Conservation (phyloP, 2,113 vertebrate species). For the Cynopterus brachyotis region DNA sequence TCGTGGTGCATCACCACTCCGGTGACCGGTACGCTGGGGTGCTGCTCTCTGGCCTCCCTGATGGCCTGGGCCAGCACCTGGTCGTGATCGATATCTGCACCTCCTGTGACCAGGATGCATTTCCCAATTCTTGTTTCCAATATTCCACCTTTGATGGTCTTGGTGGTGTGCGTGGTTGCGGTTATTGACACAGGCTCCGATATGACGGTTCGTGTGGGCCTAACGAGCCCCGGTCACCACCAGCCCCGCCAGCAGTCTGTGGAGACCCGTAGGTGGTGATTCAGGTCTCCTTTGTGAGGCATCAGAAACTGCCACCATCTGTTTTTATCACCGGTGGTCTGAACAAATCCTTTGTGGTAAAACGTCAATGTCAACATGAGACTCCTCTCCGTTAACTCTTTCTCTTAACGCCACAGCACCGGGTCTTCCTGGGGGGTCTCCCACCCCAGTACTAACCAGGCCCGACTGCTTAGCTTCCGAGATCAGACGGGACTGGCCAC, state of each 20-base stretch:
- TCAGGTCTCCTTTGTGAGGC: constrained; percentile 98
- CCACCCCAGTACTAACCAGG: too few relatives aligned
- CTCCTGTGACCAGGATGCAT: constrained; percentile 96
- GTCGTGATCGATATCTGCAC: constrained; percentile 96
- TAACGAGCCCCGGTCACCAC: constrained; percentile 89
- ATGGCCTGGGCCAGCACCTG: constrained; percentile 98
- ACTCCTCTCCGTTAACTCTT: constrained; percentile 89
- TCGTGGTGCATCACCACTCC: constrained; percentile 98
- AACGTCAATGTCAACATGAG: constrained; percentile 88
- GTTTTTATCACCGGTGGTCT: constrained; percentile 98
- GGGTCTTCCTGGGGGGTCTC: too few relatives aligned
- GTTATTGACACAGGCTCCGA: constrained; percentile 96
- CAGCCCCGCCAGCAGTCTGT: constrained; percentile 91
- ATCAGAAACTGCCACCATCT: constrained; percentile 99
- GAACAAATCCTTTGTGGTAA: constrained; percentile 96
- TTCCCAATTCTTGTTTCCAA: constrained; percentile 99
- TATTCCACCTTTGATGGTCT: constrained; percentile 95
- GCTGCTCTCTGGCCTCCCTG: constrained; percentile 98
- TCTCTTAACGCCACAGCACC: too few relatives aligned
- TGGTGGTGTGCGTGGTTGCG: constrained; percentile 98
- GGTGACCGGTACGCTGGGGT: constrained; percentile 97
- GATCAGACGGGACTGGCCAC: too few relatives aligned
- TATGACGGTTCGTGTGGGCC: constrained; percentile 97
- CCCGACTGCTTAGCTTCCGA: too few relatives aligned
- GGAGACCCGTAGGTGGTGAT: constrained; percentile 98